Conservation (phyloP, 2,888 invertebrate genomes). For the Calameuta pallipes region DNA sequence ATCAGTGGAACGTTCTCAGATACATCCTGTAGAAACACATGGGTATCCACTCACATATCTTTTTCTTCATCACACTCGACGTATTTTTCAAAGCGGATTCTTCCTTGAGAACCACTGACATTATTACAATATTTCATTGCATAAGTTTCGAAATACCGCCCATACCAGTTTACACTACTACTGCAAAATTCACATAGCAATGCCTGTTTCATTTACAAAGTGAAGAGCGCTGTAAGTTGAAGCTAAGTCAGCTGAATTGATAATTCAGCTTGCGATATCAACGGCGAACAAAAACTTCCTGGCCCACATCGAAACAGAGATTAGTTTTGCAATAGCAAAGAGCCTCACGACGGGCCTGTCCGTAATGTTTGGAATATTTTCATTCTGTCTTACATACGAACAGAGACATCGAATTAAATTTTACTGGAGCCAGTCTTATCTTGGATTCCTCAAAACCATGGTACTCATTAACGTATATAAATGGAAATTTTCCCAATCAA, state of each 20-base stretch:
- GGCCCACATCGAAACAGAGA: not conserved
- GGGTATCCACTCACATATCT: not conserved
- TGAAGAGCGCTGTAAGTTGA: not conserved
- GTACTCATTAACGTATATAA: not conserved
- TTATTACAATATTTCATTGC: constrained; percentile 9
- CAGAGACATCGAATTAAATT: not conserved
- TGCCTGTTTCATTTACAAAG: not conserved
- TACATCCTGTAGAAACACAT: not conserved
- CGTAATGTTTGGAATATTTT: not conserved
- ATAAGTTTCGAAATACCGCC: constrained; percentile 13
- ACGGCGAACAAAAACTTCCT: not conserved
- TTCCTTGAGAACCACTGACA: constrained; percentile 11
- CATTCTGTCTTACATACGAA: not conserved
- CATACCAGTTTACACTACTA: not conserved
- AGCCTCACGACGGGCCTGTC: not conserved
- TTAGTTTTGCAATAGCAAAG: not conserved
- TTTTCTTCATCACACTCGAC: not conserved
- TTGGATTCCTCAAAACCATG: not conserved
- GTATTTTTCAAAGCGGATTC: not conserved
- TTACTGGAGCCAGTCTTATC: not conserved
- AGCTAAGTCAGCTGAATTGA: not conserved
- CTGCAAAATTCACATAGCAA: not conserved
- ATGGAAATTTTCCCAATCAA: not conserved
- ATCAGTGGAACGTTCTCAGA: not conserved
- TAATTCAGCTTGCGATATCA: not conserved